phyloP scores from a whole-genome alignment of 1,140 invertebrate species.

The honey bee (Apis mellifera) region DNA sequence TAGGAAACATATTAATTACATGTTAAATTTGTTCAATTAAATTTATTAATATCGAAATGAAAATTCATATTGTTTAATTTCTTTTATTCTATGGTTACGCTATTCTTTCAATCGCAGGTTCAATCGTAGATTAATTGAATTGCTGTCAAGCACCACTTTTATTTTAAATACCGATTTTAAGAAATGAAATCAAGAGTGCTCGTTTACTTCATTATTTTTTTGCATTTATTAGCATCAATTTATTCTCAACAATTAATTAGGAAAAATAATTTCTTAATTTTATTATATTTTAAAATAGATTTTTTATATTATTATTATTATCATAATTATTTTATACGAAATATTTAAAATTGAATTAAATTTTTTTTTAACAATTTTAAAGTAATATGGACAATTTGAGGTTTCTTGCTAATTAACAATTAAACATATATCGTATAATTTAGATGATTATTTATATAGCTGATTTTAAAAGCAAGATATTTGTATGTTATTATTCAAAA shows the following conservation, averaged over 20 bases:
- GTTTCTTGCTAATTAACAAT: too few relatives aligned
- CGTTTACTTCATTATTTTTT: neutral
- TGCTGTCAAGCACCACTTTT: constrained; percentile 2
- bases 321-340: neutral
- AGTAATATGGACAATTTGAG: too few relatives aligned
- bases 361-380: too few relatives aligned
- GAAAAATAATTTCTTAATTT: neutral
- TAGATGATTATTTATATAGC: too few relatives aligned
- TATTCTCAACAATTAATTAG: neutral
- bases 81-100: neutral
- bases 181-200: constrained; percentile 19
- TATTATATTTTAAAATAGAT: neutral
- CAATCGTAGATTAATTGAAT: neutral
- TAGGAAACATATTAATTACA: too few relatives aligned
- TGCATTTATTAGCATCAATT: neutral
- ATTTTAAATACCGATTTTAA: constrained; percentile 33
- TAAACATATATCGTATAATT: too few relatives aligned
- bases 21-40: too few relatives aligned
- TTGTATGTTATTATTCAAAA: too few relatives aligned
- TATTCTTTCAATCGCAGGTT: neutral
- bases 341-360: neutral
- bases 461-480: too few relatives aligned
- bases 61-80: neutral
- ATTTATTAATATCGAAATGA: too few relatives aligned
- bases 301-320: neutral